Conservation (phyloP, 2,888 invertebrate species). For the Lasioglossum villosulum region DNA sequence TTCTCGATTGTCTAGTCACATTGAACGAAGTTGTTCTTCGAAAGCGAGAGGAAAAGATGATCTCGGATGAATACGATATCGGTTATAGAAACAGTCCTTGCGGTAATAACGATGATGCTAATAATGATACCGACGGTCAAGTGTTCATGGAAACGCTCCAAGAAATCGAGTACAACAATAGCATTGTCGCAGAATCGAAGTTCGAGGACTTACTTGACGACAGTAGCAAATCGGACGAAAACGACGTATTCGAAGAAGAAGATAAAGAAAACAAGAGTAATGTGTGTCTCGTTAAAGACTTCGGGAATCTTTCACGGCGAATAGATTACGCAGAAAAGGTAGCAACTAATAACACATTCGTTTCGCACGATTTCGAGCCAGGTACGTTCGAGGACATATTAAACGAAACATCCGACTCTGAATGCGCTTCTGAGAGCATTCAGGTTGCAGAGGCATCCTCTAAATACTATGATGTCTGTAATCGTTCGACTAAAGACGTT, state of each 20-base stretch:
- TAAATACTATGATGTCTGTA: neutral
- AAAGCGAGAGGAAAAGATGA: neutral
- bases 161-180: neutral
- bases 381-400: slow-evolving; percentile 66
- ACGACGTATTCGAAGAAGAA: slow-evolving; percentile 23
- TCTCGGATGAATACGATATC: slow-evolving; percentile 8
- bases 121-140: neutral
- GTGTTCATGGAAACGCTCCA: neutral
- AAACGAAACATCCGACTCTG: slow-evolving; percentile 60
- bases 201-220: slow-evolving; percentile 76
- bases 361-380: slow-evolving; percentile 1
- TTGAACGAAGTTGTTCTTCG: slow-evolving; percentile 23
- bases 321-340: neutral
- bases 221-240: slow-evolving; percentile 62
- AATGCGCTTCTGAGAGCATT: slow-evolving; percentile 11
- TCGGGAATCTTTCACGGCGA: neutral
- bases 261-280: neutral
- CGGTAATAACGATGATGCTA: neutral
- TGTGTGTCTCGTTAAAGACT: neutral
- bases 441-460: neutral
- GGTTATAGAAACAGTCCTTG: neutral
- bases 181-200: slow-evolving; percentile 39
- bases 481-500: neutral
- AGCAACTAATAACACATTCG: neutral
- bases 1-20: slow-evolving; percentile 67